phyloP scores from a whole-genome alignment of 2,113 vertebrate genomes.

The Saccopteryx leptura region DNA sequence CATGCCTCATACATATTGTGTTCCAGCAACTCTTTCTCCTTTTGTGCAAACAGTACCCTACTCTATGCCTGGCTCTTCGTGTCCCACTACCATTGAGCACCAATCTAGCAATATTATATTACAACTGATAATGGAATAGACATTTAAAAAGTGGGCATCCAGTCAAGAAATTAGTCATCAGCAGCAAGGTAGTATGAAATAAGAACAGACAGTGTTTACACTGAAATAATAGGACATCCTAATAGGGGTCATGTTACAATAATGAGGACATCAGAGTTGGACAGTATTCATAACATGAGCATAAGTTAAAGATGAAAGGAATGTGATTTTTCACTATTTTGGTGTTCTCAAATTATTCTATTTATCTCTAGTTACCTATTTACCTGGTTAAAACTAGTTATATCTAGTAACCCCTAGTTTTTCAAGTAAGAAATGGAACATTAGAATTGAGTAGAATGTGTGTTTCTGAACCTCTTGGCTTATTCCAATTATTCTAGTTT shows the following conservation, averaged over 20 bases:
- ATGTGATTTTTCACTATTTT: conserved; percentile 29
- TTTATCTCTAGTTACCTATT: conserved; percentile 17
- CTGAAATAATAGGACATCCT: neutral
- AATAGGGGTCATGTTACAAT: neutral
- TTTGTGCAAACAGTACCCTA: neutral
- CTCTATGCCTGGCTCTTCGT: neutral
- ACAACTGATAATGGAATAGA: neutral
- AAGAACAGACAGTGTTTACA: neutral
- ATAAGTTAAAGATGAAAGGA: conserved; percentile 39
- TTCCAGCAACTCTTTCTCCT: neutral
- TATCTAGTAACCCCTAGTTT: conserved; percentile 36
- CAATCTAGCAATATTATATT: neutral
- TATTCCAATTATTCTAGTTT: conserved; percentile 6
- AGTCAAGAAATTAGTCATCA: conserved; percentile 45
- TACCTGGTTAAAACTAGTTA: neutral
- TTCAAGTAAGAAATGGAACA: neutral
- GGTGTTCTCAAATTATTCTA: neutral
- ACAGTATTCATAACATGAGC: neutral
- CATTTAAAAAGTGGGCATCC: conserved; percentile 14
- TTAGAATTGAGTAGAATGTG: neutral
- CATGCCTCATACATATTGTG: neutral
- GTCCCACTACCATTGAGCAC: neutral
- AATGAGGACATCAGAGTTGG: conserved; percentile 5
- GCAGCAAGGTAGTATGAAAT: neutral
- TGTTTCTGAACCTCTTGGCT: conserved; percentile 1